Evolutionary conservation across 2,113 vertebrate species (phyloP).

Genomic region (Callaeas wilsoni): DNA sequence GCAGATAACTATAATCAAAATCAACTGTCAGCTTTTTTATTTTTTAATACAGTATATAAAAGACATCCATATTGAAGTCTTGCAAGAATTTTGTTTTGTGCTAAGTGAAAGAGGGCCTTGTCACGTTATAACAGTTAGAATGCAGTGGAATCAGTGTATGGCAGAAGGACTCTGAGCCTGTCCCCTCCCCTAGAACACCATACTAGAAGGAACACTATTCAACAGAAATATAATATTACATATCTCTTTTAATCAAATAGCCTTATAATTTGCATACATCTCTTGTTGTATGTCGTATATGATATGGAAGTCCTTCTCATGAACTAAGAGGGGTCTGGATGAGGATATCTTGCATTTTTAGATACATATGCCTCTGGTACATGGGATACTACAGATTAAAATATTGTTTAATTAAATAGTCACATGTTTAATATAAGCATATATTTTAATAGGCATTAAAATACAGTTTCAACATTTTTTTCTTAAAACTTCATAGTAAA

Average conservation of each 20-base stretch:
- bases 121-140: background rate
- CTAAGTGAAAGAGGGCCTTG: background rate
- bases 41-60: background rate
- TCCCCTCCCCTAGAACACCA: background rate
- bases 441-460: too few relatives aligned
- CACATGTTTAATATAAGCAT: too few relatives aligned
- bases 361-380: background rate
- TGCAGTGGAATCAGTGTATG: background rate
- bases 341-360: background rate
- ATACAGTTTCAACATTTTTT: background rate
- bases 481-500: background rate
- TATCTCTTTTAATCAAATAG: background rate
- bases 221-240: background rate
- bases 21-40: background rate
- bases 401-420: too few relatives aligned
- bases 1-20: background rate
- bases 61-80: background rate
- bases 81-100: background rate
- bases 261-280: background rate
- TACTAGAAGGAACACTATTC: background rate
- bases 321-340: background rate
- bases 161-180: background rate
- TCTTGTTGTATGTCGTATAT: background rate
- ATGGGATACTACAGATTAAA: background rate
- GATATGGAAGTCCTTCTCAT: background rate